phyloP scores from a whole-genome alignment of 23 tunicate species.

The Pegea sp. region DNA sequence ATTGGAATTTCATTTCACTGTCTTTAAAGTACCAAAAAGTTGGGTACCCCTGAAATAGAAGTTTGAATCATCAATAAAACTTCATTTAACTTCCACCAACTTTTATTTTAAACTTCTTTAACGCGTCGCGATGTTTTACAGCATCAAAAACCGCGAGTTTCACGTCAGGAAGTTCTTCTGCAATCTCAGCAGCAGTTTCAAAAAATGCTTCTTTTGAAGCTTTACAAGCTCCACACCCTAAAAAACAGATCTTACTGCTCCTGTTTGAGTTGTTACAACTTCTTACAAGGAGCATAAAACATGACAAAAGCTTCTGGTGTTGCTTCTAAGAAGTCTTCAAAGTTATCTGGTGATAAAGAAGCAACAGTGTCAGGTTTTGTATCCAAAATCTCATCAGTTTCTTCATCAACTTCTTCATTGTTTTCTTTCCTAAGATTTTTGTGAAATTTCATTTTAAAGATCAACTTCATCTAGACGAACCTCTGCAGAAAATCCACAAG shows the following conservation, averaged over 20 bases:
- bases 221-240: constrained; percentile 85
- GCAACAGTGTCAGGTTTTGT: constrained; percentile 35
- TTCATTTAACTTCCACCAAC: constrained; percentile 3
- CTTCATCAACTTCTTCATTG: background rate
- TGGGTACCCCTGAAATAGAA: constrained; percentile 61
- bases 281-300: constrained; percentile 78
- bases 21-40: constrained; percentile 57
- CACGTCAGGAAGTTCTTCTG: constrained; percentile 35
- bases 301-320: constrained; percentile 38
- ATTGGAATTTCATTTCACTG: constrained; percentile 31
- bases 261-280: background rate
- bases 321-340: constrained; percentile 9
- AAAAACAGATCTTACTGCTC: constrained; percentile 1
- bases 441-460: background rate
- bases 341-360: constrained; percentile 13
- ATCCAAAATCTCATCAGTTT: constrained; percentile 10
- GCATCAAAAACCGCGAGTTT: constrained; percentile 57
- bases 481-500: constrained; percentile 34
- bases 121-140: constrained; percentile 1
- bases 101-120: constrained; percentile 22
- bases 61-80: background rate
- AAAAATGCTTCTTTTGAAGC: constrained; percentile 35
- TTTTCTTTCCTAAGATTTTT: background rate
- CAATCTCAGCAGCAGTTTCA: constrained; percentile 39
- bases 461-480: constrained; percentile 8